Base-by-base conservation (phyloP, 2,888 invertebrate species). In the Lasioglossum pauxillum region DNA sequence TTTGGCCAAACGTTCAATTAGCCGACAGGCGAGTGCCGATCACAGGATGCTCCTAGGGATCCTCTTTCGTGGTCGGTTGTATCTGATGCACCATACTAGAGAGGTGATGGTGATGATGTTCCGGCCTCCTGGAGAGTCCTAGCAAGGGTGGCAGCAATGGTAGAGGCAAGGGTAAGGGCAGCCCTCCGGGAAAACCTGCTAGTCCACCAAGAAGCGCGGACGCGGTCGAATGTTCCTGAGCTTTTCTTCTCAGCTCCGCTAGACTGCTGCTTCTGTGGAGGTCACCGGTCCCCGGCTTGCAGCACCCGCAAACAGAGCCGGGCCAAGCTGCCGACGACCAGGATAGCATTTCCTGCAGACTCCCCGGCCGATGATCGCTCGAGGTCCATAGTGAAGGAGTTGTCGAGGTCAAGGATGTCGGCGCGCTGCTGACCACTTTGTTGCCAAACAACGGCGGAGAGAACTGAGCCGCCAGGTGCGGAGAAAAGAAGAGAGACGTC, bases 141-240 rank as follows among this genome's bases (percentile, higher is more conserved):
- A 88, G 94, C 90, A 95, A 96, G 91, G 95, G 97, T 95, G 95
- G 95, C 94, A 95, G 95, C 91, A 96, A 96, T 89, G 96, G 95
- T 83, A 96, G 96, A 60, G 96, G 94, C 69, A 96, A 95, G 12
- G 92, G 90, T 78, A 95, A 88, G 1, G 94, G 95, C 41, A 95
- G 89, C n/a, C 94, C 95, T 10, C 94, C 94, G 23, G 94, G 93
- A 87, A 94, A 94, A 1, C 93, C 92, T 14, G 95, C 94, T 23
- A 94, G 87, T 7, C 94, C 95, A 7, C 95, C 95, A 35, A 94
- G 90, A 46, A 95, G 90, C 0, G 95, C 94, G 79, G 94, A 94
- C 73, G 99, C 98, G 1, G 99, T 99, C 0, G 98, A 98, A 95
- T 99, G 99, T 94, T 99, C 99, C 95, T 99, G 98, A 1, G 99